Percentiles rank a stretch among this genome's conserved stretches.
Evolutionary conservation across 1,140 invertebrate species (phyloP).

Genomic region (Bradysia coprophila): DNA sequence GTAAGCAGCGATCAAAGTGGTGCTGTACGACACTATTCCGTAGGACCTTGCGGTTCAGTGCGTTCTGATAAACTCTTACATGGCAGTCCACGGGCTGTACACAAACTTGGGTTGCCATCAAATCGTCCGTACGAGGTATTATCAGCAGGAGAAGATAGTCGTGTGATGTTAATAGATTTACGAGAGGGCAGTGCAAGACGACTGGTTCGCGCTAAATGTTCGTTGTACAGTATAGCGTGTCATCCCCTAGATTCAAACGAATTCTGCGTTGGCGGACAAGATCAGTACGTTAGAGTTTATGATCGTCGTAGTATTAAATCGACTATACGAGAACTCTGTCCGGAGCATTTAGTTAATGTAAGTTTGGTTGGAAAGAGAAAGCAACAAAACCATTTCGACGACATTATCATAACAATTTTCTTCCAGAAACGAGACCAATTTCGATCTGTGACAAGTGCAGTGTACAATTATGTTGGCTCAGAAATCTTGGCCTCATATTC

Average conservation of each 20-base stretch:
- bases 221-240: constrained; percentile 69
- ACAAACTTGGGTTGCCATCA: constrained; percentile 20
- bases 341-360: constrained; percentile 7
- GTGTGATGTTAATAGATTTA: constrained; percentile 65
- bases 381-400: no score
- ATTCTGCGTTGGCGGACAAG: constrained; percentile 63
- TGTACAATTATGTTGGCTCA: constrained; percentile 80
- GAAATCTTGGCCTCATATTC: constrained; percentile 86
- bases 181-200: constrained; percentile 25
- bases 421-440: neutral
- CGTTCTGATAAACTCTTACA: no score
- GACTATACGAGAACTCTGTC: constrained; percentile 28
- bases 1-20: no score
- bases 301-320: constrained; percentile 40
- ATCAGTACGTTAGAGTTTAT: constrained; percentile 41
- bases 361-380: no score
- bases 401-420: neutral
- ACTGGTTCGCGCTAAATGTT: neutral
- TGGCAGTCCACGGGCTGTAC: constrained; percentile 17
- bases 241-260: constrained; percentile 63
- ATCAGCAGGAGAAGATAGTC: constrained; percentile 75
- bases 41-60: no score
- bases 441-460: constrained; percentile 51
- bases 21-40: no score
- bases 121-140: constrained; percentile 62